phyloP scores from a whole-genome alignment of 2,113 vertebrate genomes.

The Meles meles region DNA sequence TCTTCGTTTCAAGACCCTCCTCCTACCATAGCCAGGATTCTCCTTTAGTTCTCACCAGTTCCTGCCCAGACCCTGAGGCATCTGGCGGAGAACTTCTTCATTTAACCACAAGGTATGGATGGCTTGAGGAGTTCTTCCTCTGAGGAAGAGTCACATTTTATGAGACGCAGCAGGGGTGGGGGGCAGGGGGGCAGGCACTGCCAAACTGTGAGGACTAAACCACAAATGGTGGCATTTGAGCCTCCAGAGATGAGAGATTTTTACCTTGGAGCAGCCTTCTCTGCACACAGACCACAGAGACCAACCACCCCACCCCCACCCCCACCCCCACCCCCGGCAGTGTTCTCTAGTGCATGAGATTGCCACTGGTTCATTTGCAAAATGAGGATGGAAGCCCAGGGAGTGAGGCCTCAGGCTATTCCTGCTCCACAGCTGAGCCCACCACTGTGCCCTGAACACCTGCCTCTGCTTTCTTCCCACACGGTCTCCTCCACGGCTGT shows the following conservation, averaged over 20 bases:
- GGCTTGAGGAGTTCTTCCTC: background rate
- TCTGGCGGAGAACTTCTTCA: background rate
- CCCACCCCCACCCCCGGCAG: background rate
- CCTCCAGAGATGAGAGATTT: background rate
- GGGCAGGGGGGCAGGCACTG: background rate
- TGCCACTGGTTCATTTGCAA: background rate
- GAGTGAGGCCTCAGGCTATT: background rate
- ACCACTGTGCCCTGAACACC: background rate
- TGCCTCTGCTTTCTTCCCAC: background rate
- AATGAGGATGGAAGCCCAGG: background rate
- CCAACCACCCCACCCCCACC: background rate
- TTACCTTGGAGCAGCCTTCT: background rate
- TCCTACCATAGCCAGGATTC: background rate
- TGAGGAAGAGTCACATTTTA: background rate
- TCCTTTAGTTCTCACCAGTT: background rate
- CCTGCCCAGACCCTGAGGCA: background rate
- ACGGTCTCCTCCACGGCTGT: fast-evolving
- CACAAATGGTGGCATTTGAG: background rate
- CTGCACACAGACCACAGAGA: background rate
- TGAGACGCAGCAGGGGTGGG: background rate
- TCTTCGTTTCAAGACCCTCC: background rate
- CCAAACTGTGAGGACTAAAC: background rate
- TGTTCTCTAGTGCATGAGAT: background rate
- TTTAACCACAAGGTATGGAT: background rate
- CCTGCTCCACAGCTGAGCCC: background rate